Conservation (phyloP, 2,113 vertebrate genomes). For the Hiodon alosoides region DNA sequence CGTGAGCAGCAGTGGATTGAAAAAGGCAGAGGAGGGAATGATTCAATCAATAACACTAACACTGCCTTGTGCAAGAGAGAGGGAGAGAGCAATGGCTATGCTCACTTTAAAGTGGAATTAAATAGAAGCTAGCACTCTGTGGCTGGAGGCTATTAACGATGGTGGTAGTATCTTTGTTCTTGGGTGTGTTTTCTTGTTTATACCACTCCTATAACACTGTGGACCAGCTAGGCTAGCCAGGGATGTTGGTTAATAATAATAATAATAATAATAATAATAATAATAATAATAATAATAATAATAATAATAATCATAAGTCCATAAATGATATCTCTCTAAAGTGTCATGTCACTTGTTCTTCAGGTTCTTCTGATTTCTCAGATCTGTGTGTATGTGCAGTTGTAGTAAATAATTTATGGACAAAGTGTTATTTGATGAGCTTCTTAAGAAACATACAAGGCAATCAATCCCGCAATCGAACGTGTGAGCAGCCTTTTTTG, state of each 20-base stretch:
- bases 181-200: neutral
- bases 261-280: too few relatives aligned
- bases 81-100: conserved; percentile 19
- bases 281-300: too few relatives aligned
- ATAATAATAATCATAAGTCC: too few relatives aligned
- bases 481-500: conserved; percentile 11
- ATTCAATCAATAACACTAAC: conserved; percentile 72
- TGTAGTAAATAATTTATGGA: conserved; percentile 39
- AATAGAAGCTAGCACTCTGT: neutral
- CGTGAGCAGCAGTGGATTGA: conserved; percentile 64
- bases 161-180: neutral
- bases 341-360: too few relatives aligned
- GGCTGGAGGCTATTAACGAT: neutral
- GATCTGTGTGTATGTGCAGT: conserved; percentile 14
- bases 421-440: conserved; percentile 57
- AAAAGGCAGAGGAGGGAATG: conserved; percentile 63
- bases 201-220: neutral
- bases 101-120: conserved; percentile 15
- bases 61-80: conserved; percentile 26
- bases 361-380: too few relatives aligned
- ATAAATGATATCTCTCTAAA: too few relatives aligned
- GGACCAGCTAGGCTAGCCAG: neutral
- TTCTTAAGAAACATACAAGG: conserved; percentile 44
- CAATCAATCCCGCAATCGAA: neutral
- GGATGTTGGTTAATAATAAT: too few relatives aligned